Conservation (phyloP, 2,797 vertebrate genomes). For the Hapalemur alaotrensis region DNA sequence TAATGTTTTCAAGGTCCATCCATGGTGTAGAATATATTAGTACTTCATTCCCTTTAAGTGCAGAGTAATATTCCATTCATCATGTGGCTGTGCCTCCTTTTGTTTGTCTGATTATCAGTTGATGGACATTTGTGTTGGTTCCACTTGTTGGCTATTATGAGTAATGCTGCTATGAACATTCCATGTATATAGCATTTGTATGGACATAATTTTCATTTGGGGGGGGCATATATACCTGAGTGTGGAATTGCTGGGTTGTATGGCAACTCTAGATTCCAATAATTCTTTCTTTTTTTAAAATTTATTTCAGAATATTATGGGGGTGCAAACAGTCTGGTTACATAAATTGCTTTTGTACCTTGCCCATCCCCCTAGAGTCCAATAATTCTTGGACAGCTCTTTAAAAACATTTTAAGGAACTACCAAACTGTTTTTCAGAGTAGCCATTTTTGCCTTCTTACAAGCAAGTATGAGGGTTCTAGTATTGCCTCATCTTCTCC, state of each 20-base stretch:
- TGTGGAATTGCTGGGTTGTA: background rate
- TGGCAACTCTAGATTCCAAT: background rate
- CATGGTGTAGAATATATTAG: background rate
- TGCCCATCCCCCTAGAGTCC: background rate
- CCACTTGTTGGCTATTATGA: background rate
- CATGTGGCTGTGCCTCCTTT: background rate
- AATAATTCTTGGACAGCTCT: background rate
- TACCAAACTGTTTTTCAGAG: background rate
- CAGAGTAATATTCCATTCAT: background rate
- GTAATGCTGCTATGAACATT: background rate
- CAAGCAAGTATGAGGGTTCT: background rate
- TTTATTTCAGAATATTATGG: too few relatives aligned
- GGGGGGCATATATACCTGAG: background rate
- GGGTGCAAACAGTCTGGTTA: too few relatives aligned
- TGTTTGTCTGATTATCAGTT: background rate
- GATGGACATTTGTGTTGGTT: background rate
- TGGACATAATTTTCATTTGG: background rate
- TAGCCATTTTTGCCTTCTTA: conserved; percentile 19
- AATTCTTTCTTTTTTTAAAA: background rate
- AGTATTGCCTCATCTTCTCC: background rate
- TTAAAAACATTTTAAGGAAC: background rate
- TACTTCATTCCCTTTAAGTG: background rate
- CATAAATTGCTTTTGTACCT: too few relatives aligned
- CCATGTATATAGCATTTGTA: background rate
- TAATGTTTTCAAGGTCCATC: background rate